A percentile compares a stretch with the other conserved stretches of the same genome.
These are phyloP conservation scores for Cepaea hortensis DNA, from an alignment of 2,888 invertebrate species.

Conservation along the genomic window DNA sequence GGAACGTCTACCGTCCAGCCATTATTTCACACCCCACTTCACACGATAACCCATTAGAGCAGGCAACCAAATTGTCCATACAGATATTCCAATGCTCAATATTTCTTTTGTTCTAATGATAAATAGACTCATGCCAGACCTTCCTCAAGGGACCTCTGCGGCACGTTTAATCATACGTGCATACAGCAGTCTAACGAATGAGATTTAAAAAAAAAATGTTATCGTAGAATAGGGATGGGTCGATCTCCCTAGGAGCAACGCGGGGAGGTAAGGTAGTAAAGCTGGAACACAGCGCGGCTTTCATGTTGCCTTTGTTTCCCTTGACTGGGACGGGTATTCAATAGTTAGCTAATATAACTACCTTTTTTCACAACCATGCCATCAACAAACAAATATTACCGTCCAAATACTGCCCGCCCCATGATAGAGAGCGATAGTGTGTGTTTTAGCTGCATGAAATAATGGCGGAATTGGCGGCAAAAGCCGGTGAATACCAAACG, in stretches of 20 bases:
- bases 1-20: no score
- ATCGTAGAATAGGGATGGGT: no score
- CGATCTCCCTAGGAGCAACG: no score
- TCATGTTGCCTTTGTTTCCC: no score
- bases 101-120: background rate
- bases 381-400: slow-evolving; percentile 16
- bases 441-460: background rate
- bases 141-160: background rate
- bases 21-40: no score
- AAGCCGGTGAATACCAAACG: no score
- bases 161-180: background rate
- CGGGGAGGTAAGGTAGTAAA: no score
- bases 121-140: background rate
- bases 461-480: no score
- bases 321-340: no score
- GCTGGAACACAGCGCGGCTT: no score
- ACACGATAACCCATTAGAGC: background rate
- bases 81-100: background rate
- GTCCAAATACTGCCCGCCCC: background rate
- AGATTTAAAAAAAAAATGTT: no score
- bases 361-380: background rate
- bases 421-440: background rate
- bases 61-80: background rate
- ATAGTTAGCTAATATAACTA: background rate
- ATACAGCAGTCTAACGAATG: background rate